Evolutionary conservation across 2,113 vertebrate species (phyloP).

Genomic region (Orientallactaga bullata): DNA sequence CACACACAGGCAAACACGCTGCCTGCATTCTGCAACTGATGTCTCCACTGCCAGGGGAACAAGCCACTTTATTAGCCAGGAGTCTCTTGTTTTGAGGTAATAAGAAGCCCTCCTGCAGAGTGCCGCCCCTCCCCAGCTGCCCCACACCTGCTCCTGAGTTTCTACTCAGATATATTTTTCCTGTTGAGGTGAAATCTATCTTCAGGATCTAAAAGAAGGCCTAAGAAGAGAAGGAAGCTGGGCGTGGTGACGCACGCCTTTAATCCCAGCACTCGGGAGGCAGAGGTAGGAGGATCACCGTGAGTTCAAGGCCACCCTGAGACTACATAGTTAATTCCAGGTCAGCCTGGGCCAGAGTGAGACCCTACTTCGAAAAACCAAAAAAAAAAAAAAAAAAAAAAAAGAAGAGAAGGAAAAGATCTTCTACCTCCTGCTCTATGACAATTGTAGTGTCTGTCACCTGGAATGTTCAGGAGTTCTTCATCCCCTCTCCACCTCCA

Average conservation of each 20-base stretch:
- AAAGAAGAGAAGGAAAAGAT: not conserved
- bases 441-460: fast-evolving
- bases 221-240: not conserved
- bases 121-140: too few species aligned
- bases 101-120: not conserved
- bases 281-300: too few species aligned
- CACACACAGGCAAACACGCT: not conserved
- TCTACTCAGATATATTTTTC: not conserved
- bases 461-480: fast-evolving
- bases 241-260: too few species aligned
- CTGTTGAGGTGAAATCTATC: not conserved
- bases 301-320: too few species aligned
- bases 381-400: too few species aligned
- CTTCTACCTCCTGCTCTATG: fast-evolving
- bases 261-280: too few species aligned
- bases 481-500: not conserved
- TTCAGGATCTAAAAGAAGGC: not conserved
- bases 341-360: too few species aligned
- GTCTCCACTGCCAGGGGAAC: not conserved
- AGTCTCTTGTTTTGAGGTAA: not conserved
- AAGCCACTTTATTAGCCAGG: not conserved
- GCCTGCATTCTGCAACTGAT: not conserved
- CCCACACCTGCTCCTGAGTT: fast-evolving
- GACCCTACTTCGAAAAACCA: too few species aligned
- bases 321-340: too few species aligned